Evolutionary conservation across 2,888 invertebrate species (phyloP).

Genomic region (Helleia helle): DNA sequence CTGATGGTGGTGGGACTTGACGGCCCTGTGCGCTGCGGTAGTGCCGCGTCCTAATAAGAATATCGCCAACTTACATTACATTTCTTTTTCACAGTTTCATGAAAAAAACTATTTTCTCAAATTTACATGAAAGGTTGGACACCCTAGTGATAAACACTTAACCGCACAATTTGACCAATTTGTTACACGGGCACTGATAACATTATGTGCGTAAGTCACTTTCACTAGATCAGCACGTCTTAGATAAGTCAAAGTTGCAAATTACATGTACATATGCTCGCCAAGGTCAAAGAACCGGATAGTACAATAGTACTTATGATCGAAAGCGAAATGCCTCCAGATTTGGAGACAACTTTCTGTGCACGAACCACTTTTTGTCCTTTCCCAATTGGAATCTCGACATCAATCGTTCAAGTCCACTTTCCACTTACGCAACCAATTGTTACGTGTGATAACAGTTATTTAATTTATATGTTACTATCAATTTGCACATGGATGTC

Average conservation of each 20-base stretch:
- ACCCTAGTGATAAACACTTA: background rate
- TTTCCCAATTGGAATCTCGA: slow-evolving; percentile 57
- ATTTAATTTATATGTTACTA: too few relatives aligned
- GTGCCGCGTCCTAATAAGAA: too few relatives aligned
- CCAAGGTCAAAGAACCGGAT: slow-evolving; percentile 61
- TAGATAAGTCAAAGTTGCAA: slow-evolving; percentile 42
- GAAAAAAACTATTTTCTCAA: background rate
- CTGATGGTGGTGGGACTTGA: too few relatives aligned
- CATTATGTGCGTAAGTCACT: slow-evolving; percentile 35
- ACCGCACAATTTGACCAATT: background rate
- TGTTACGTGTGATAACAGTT: slow-evolving; percentile 23
- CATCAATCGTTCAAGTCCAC: slow-evolving; percentile 59
- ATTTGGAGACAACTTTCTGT: slow-evolving; percentile 64
- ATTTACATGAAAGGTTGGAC: background rate
- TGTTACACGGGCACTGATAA: slow-evolving; percentile 19
- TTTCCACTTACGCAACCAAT: slow-evolving; percentile 57
- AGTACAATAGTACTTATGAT: slow-evolving; percentile 48
- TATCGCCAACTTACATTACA: too few relatives aligned
- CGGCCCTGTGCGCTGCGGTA: too few relatives aligned
- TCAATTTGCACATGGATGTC: too few relatives aligned
- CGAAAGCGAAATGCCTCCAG: slow-evolving; percentile 62
- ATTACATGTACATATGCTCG: slow-evolving; percentile 43
- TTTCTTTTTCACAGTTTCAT: background rate
- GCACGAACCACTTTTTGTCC: slow-evolving; percentile 62
- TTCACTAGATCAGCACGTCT: slow-evolving; percentile 55